phyloP scores from a whole-genome alignment of 2,113 vertebrate species.

The Oryzias melastigma region DNA sequence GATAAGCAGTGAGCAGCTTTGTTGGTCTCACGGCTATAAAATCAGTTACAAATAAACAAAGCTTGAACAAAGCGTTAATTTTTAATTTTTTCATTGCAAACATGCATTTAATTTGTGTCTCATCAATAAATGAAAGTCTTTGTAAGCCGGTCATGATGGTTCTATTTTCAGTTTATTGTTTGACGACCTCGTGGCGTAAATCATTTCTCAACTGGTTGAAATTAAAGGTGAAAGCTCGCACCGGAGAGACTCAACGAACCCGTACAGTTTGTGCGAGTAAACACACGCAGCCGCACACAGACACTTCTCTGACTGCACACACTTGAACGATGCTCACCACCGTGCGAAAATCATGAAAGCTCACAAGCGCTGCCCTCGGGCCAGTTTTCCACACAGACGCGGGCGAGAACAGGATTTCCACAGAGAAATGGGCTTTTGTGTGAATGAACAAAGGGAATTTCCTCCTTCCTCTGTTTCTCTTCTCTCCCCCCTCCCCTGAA shows the following conservation, averaged over 20 bases:
- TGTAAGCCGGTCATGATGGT: neutral
- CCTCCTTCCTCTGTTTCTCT: conserved; percentile 43
- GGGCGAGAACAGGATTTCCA: conserved; percentile 29
- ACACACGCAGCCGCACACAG: conserved; percentile 11
- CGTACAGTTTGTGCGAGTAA: no score
- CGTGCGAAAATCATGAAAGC: conserved; percentile 45
- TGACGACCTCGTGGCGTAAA: conserved; percentile 8
- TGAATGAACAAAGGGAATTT: conserved; percentile 71
- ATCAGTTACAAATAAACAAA: conserved; percentile 22
- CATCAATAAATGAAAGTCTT: conserved; percentile 3
- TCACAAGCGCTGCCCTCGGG: conserved; percentile 36
- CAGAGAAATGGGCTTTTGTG: conserved; percentile 48
- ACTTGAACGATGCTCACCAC: conserved; percentile 21
- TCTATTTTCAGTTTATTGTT: conserved; percentile 1
- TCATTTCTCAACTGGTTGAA: conserved; percentile 13
- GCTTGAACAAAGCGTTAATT: conserved; percentile 23
- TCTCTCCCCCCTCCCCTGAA: conserved; percentile 40
- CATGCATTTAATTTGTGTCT: no score
- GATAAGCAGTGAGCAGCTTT: conserved; percentile 27
- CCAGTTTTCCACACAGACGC: conserved; percentile 28
- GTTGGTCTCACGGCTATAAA: conserved; percentile 24
- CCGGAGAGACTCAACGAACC: conserved; percentile 18
- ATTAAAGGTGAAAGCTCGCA: conserved; percentile 15
- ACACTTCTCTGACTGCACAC: conserved; percentile 22
- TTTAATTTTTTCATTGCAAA: conserved; percentile 7